Evolutionary conservation across 2,888 invertebrate genomes (phyloP), one percentile per base, ranked within the genome.

Genomic region (Scaeva pyrastri): DNA sequence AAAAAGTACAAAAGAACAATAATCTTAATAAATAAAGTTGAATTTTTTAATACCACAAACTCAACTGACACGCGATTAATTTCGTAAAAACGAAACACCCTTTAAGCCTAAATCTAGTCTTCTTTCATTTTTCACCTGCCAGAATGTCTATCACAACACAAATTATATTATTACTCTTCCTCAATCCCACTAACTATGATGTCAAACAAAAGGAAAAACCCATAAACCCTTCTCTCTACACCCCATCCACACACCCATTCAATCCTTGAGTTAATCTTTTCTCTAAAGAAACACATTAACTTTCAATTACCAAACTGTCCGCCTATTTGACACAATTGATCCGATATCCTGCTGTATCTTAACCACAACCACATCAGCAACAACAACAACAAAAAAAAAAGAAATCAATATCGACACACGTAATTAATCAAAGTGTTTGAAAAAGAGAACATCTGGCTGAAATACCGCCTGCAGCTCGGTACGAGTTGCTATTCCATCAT

Each of bases 391-490:
- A 41, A 50, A 58, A 71, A 75, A 36, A 50, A 41, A 50, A 58
- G 66, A 75, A 36, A 50, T 52, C 68, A 41, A 70, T 52, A 70
- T 45, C 39, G 70, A 56, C 31, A 71, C 75, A 80, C 75, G 66
- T 72, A 71, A 84, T 84, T 84, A 84, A 84, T 84, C 80, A 71
- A 75, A 80, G 71, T 56, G 68, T 56, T 84, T 31, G 52, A 56
- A 79, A 74, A 79, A 74, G 50, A 79, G 79, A 79, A 79, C 79
- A 74, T 78, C 56, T 64, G 76, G 39, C 12, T 5, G 43, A 21
- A n/a, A 48, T 19, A 19, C 8, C 48, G 16, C 3, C 19, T 10
- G 7, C 48, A 19, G n/a, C n/a, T 7, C 6, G 8, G 31, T 31
- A 31, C 31, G 31, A 31, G 31, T 31, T 81, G 48, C 23, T 76